A percentile compares a stretch with the other conserved stretches of the same genome.
These are phyloP conservation scores for Melinaea marsaeus DNA, from an alignment of 2,888 invertebrate genomes.

Conservation along the genomic window DNA sequence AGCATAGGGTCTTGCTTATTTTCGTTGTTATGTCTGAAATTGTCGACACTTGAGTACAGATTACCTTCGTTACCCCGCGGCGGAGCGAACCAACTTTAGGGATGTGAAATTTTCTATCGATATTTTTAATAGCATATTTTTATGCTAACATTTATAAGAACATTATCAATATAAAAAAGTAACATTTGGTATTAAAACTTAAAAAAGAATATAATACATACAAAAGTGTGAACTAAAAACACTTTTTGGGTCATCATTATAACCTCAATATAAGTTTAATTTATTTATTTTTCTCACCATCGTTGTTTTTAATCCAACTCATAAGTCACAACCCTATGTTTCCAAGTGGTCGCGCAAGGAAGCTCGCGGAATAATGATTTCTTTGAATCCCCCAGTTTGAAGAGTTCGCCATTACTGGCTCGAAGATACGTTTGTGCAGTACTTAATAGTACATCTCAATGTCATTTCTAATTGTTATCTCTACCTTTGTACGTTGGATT, in stretches of 20 bases:
- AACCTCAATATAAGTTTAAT: no score
- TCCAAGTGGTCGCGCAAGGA: constrained; percentile 74
- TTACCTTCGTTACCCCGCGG: constrained; percentile 76
- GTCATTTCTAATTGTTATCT: constrained; percentile 71
- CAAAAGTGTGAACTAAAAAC: no score
- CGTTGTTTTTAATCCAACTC: background rate
- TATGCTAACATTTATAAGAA: no score
- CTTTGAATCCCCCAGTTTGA: constrained; percentile 73
- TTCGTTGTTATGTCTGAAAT: constrained; percentile 76
- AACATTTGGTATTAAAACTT: no score
- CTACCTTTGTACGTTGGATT: constrained; percentile 56
- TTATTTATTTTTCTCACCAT: no score
- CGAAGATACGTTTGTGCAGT: constrained; percentile 69
- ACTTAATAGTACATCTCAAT: constrained; percentile 70
- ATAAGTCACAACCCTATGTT: constrained; percentile 45
- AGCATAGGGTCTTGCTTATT: constrained; percentile 67
- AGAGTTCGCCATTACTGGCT: constrained; percentile 68
- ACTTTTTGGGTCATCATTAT: no score
- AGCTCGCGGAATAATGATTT: constrained; percentile 76
- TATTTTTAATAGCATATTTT: constrained; percentile 12
- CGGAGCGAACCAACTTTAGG: constrained; percentile 59
- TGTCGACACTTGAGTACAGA: constrained; percentile 77
- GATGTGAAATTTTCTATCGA: constrained; percentile 41
- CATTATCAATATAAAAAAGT: no score
- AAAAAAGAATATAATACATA: no score